These are phyloP conservation scores for Hymenochirus boettgeri DNA, from an alignment of 2,113 vertebrate genomes.

Conservation along the genomic window DNA sequence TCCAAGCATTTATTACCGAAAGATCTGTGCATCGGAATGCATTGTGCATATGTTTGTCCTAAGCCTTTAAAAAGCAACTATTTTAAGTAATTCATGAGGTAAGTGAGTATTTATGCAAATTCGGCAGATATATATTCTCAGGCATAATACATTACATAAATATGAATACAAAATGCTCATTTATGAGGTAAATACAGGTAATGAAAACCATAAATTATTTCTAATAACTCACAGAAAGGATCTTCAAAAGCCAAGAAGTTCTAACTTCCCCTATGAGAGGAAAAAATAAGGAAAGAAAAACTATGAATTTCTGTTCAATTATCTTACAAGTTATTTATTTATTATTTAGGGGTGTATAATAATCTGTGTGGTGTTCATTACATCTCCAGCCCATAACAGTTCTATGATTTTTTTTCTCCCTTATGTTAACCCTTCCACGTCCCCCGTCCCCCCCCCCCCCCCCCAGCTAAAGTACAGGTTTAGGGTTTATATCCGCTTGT, in stretches of 20 bases:
- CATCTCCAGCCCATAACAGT: conserved; percentile 54
- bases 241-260: conserved; percentile 67
- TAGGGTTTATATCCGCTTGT: too few relatives aligned
- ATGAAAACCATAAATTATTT: conserved; percentile 73
- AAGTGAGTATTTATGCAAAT: conserved; percentile 81
- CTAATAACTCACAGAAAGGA: conserved; percentile 66
- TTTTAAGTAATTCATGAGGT: conserved; percentile 80
- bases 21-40: conserved; percentile 55
- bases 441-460: too few relatives aligned
- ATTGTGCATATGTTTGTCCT: conserved; percentile 68
- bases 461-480: too few relatives aligned
- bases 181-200: conserved; percentile 78
- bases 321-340: conserved; percentile 61
- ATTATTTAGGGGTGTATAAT: conserved; percentile 65
- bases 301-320: conserved; percentile 73
- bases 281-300: conserved; percentile 65
- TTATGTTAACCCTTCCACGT: too few relatives aligned
- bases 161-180: conserved; percentile 78
- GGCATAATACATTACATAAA: conserved; percentile 74
- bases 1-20: conserved; percentile 9
- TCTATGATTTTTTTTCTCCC: too few relatives aligned
- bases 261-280: conserved; percentile 62
- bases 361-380: conserved; percentile 62
- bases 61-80: conserved; percentile 70
- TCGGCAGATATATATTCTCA: conserved; percentile 71